These are phyloP conservation scores for Menura novaehollandiae DNA, from an alignment of 2,113 vertebrate species.

Conservation along the genomic window DNA sequence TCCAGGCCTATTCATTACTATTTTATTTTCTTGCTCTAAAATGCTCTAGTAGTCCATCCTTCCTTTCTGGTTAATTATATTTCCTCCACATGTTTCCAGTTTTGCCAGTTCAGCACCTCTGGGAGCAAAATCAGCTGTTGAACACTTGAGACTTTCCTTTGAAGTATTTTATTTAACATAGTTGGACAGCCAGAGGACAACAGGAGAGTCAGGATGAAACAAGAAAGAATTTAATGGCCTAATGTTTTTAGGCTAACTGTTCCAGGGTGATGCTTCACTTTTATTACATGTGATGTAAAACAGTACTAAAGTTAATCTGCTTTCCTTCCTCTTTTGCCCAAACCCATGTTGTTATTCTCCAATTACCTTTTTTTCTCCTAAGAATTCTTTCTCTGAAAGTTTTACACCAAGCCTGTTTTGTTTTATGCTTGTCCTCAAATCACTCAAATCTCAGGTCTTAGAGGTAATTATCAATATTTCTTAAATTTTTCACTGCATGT, in stretches of 20 bases:
- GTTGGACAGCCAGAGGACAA: conserved; percentile 20
- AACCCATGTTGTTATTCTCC: background rate
- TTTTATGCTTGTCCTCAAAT: background rate
- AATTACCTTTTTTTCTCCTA: background rate
- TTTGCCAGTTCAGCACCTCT: conserved; percentile 40
- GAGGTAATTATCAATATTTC: background rate
- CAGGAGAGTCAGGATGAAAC: background rate
- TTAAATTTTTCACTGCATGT: background rate
- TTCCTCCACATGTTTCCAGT: background rate
- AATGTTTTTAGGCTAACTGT: background rate
- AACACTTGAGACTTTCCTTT: background rate
- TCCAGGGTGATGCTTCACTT: background rate
- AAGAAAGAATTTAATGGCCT: background rate
- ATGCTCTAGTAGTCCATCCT: background rate
- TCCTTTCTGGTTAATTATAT: background rate
- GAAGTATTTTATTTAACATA: background rate
- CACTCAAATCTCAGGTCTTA: background rate
- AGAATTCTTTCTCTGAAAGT: background rate
- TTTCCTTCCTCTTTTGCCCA: background rate
- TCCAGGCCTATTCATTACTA: background rate
- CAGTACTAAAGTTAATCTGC: background rate
- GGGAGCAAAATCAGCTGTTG: conserved; percentile 39
- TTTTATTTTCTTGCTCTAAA: conserved; percentile 5
- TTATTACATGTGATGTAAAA: background rate
- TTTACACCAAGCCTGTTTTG: background rate